Conservation (phyloP, 2,888 invertebrate genomes). For the Drosophila colorata region DNA sequence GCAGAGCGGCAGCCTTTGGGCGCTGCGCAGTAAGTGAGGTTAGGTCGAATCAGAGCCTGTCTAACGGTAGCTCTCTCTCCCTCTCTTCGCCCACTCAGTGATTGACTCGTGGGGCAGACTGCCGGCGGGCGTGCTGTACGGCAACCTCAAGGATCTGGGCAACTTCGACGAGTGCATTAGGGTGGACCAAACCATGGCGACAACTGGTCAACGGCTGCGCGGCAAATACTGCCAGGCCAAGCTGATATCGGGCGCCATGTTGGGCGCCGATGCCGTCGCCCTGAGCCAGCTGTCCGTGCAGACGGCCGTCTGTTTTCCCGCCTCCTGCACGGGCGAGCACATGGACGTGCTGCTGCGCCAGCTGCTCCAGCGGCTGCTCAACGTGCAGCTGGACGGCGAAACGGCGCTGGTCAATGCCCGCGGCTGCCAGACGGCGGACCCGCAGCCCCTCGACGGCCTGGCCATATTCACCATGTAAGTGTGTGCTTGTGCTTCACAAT, state of each 20-base stretch:
- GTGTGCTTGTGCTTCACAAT: too few relatives aligned
- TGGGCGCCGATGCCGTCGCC: background rate
- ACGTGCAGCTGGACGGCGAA: constrained; percentile 12
- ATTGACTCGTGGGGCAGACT: constrained; percentile 85
- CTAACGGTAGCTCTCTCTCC: background rate
- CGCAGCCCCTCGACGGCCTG: constrained; percentile 44
- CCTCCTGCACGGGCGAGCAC: constrained; percentile 49
- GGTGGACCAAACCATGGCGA: constrained; percentile 11
- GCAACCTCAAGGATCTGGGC: constrained; percentile 83
- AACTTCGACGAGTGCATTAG: constrained; percentile 85
- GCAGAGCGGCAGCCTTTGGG: constrained; percentile 23
- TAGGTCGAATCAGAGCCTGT: too few relatives aligned
- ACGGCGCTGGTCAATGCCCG: constrained; percentile 13
- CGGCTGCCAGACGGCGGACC: constrained; percentile 40
- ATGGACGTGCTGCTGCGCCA: constrained; percentile 46
- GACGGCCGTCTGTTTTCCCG: constrained; percentile 71
- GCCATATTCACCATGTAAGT: constrained; percentile 77
- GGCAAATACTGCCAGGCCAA: constrained; percentile 56
- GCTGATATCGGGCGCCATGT: constrained; percentile 7
- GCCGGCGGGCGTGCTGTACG: constrained; percentile 83
- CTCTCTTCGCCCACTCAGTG: constrained; percentile 67
- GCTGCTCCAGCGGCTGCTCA: constrained; percentile 42
- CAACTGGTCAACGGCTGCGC: constrained; percentile 12
- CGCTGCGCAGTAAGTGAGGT: constrained; percentile 29
- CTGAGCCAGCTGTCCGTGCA: background rate